Percentiles rank a stretch among this genome's conserved stretches.
Conservation (phyloP, 92 coral and sea anemone species). For the Diadumene lineata region DNA sequence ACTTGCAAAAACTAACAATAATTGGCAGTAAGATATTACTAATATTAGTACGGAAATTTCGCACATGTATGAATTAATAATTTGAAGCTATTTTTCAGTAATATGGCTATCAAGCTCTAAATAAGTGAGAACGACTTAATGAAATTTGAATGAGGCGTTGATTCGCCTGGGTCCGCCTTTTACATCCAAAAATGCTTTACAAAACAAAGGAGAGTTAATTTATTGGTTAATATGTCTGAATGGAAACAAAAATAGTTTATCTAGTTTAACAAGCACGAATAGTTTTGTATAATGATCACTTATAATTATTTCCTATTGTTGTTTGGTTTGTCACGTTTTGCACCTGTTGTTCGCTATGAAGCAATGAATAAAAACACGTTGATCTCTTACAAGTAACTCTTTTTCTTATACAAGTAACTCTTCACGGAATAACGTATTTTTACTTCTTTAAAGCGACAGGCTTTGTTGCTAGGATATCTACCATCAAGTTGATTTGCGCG, state of each 20-base stretch:
- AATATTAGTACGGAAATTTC: too few relatives aligned
- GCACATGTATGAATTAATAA: too few relatives aligned
- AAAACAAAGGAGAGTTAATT: not conserved
- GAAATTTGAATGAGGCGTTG: not conserved
- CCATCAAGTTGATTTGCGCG: not conserved
- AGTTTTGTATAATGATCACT: not conserved
- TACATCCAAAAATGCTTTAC: not conserved
- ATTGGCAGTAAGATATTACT: too few relatives aligned
- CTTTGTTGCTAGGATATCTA: not conserved
- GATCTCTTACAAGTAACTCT: too few relatives aligned
- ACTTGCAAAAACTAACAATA: too few relatives aligned
- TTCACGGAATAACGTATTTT: conserved; percentile 2
- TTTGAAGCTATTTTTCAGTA: too few relatives aligned
- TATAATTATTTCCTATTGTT: not conserved
- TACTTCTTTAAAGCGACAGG: not conserved
- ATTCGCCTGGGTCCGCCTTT: not conserved
- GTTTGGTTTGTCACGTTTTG: not conserved
- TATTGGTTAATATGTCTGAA: not conserved
- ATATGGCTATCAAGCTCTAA: too few relatives aligned
- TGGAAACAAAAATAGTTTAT: not conserved
- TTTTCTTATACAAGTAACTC: not conserved
- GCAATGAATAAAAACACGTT: not conserved
- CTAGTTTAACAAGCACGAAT: too few relatives aligned
- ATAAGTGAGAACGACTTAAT: too few relatives aligned
- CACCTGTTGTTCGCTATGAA: not conserved